Evolutionary conservation across 2,888 invertebrate species (phyloP), one percentile per base, ranked within the genome.

Genomic region (Alitta virens): DNA sequence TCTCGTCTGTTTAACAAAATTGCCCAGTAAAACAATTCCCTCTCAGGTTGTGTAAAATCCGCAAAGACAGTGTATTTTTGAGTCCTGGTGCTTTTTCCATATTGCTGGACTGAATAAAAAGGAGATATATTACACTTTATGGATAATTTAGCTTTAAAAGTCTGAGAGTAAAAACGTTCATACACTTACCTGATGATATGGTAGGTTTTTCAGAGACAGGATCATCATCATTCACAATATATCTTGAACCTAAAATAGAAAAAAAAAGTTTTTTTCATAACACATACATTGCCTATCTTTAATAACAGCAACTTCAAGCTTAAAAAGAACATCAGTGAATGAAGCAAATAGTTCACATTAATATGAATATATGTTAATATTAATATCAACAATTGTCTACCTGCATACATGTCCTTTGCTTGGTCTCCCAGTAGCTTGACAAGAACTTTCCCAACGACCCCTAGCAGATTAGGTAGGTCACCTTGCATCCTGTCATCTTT

Each of bases 11-110:
- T 78, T 55, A 80, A 70, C n/a, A 82, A 69, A 7, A 82, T 63
- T 0, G 81, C 76, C 80, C 80, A 82, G 2, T 79, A 57, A 64
- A 82, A 80, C 33, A 82, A 72, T 49, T 82, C 79, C 23, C 74
- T 68, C 57, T 77, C 76, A 9, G 81, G 73, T 58, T 69, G 56
- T 7, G 67, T 64, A 63, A 78, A 75, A 46, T 74, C 65, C 14
- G 40, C 56, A 3, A 23, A 23, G n/a, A 23, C 42, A 25, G 21
- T 3, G 33, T 12, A 21, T 38, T 40, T 55, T 38, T 23, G 52
- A 16, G 52, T 21, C 16, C 12, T 33, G 33, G 33, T 33, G 12
- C 33, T 33, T 33, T 33, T 33, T 33, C 49, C 23, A 49, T 49
- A 49, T 21, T 23, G 23, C 18, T 49, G 49, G 49, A 49, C 49